Base-by-base conservation (phyloP, 2,888 invertebrate genomes). In the Malthinus flaveolus region DNA sequence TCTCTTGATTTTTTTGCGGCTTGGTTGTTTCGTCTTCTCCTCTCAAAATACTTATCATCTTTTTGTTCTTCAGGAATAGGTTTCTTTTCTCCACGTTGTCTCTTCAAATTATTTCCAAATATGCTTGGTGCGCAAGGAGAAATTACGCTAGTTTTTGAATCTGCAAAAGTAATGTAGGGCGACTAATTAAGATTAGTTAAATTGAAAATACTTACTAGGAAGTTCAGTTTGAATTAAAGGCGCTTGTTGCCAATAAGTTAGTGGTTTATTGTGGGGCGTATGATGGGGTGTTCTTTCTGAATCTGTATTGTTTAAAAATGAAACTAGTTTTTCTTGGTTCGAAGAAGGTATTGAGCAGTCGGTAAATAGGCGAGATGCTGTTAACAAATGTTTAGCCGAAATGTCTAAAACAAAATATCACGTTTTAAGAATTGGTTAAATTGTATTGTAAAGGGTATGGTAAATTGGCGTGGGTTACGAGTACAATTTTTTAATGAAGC, bases 1-100 rank as follows among this genome's bases (percentile, higher is more conserved):
- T 95, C 95, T 31, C 95, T 79, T 0, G 93, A 93, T 76, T 95
- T 95, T 78, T 95, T 95, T 0, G 95, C 95, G 0, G 95, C 95
- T 73, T 91, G 87, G 76, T 95, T 95, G 77, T 95, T 95, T 7
- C 94, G 81, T 72, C 90, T 87, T 58, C 95, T 81, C 42, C 94
- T 80, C 76, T 95, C 95, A 75, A 88, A 95, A 77, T 95, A 95
- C 76, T 92, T 93, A 60, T 89, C 90, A 70, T 95, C 95, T 72
- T 95, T 95, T 73, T 91, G 84, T 47, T 92, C 93, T 0, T 88
- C 86, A 0, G 95, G 95, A 51, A 94, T 94, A 0, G 94, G 90
- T 51, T 92, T 86, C 73, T 93, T 93, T 73, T 92, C 92, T 0
- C 92, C 90, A 2, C 93, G 82, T 0, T 88, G 85, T 3, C 90